Conservation (phyloP, 1,140 invertebrate genomes). For the Glomeris maerens region DNA sequence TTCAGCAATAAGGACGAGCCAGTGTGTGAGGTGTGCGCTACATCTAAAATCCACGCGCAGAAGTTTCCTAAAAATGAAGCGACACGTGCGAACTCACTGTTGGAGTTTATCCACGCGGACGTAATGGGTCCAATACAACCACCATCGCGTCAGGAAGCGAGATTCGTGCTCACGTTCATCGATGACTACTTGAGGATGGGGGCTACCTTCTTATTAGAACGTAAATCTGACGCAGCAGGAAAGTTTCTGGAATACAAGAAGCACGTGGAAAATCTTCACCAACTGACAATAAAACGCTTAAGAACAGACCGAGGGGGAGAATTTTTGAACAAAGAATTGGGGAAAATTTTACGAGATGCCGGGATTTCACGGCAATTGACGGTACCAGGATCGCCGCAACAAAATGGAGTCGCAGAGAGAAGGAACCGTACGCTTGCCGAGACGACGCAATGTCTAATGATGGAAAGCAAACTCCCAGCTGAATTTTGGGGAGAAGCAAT, state of each 20-base stretch:
- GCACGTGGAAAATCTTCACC: conserved; percentile 17
- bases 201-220: conserved; percentile 30
- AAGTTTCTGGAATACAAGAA: conserved; percentile 25
- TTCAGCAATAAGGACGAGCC: neutral
- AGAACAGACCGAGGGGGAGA: conserved; percentile 1
- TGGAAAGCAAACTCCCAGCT: conserved; percentile 10
- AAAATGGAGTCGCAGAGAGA: conserved; percentile 35
- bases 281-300: conserved; percentile 3
- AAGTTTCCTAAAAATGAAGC: neutral
- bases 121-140: too few relatives aligned
- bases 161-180: conserved; percentile 29
- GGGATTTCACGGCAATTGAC: conserved; percentile 21
- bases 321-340: conserved; percentile 11
- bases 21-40: too few relatives aligned
- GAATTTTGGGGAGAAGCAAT: conserved; percentile 19
- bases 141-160: conserved; percentile 23
- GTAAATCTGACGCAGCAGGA: conserved; percentile 27
- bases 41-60: neutral
- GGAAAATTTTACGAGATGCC: conserved; percentile 5
- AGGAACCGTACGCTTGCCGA: conserved; percentile 29
- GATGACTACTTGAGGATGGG: too few relatives aligned
- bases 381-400: conserved; percentile 31
- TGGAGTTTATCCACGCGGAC: too few relatives aligned
- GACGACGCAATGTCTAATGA: conserved; percentile 22
- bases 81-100: neutral